phyloP scores from a whole-genome alignment of 2,113 vertebrate genomes.

The Lathamus discolor region DNA sequence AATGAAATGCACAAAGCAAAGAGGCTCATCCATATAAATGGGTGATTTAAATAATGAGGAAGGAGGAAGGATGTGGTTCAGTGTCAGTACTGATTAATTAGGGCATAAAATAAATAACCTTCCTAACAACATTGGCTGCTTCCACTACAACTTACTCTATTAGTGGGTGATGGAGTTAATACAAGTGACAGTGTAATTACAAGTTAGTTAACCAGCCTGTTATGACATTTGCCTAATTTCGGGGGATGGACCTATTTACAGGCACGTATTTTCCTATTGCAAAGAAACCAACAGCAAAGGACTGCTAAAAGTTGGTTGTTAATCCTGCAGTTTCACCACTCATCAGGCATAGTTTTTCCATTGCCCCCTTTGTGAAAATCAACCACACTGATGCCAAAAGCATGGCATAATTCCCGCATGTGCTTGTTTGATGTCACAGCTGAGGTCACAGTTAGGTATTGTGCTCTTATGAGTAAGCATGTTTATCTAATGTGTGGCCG shows the following conservation, averaged over 20 bases:
- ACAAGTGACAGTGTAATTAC: conserved; percentile 79
- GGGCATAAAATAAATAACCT: conserved; percentile 87
- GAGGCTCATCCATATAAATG: conserved; percentile 87
- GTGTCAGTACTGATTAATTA: conserved; percentile 95
- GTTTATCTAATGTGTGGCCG: conserved; percentile 72
- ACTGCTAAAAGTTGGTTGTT: not conserved
- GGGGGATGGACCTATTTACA: not conserved
- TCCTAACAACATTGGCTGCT: conserved; percentile 72
- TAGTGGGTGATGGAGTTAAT: conserved; percentile 79
- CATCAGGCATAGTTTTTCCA: not conserved
- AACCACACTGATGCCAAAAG: not conserved
- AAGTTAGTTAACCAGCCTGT: conserved; percentile 71
- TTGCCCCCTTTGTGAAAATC: not conserved
- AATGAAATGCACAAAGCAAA: conserved; percentile 87
- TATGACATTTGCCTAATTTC: conserved; percentile 49
- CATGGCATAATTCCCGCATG: conserved; percentile 47
- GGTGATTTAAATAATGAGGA: conserved; percentile 93
- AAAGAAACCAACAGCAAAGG: not conserved
- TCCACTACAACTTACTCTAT: conserved; percentile 77
- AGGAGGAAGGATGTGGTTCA: conserved; percentile 90
- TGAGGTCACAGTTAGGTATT: conserved; percentile 68
- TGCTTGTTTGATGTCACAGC: conserved; percentile 73
- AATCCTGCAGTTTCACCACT: conserved; percentile 14
- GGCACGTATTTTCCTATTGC: not conserved
- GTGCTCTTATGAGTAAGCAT: conserved; percentile 57